A percentile compares a stretch with the other conserved stretches of the same genome.
Evolutionary conservation across 2,113 vertebrate genomes (phyloP).

Genomic region (Daubentonia madagascariensis): DNA sequence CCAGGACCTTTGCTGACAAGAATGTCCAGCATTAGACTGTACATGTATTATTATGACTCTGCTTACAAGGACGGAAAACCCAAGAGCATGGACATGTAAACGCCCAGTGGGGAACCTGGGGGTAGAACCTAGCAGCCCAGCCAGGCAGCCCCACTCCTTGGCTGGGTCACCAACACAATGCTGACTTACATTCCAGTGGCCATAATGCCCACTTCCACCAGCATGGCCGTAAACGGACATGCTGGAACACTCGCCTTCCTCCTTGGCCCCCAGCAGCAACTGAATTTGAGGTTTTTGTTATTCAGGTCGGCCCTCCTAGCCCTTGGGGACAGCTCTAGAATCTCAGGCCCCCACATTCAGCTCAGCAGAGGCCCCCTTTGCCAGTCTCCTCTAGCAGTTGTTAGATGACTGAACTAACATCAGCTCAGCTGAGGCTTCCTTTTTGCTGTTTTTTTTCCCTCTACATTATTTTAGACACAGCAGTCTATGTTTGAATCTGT

Average conservation of each 20-base stretch:
- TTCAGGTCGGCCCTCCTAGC: background rate
- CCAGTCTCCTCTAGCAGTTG: background rate
- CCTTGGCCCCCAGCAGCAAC: background rate
- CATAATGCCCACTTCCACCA: background rate
- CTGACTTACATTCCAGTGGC: background rate
- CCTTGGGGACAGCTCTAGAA: background rate
- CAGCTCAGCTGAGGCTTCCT: background rate
- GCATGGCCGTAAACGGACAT: background rate
- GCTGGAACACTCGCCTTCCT: background rate
- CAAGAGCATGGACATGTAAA: background rate
- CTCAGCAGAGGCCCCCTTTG: background rate
- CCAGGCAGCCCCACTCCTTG: background rate
- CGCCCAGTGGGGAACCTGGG: background rate
- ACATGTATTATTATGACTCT: background rate
- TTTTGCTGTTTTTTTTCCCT: background rate
- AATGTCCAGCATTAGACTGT: background rate
- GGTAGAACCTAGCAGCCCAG: background rate
- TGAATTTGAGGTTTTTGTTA: background rate
- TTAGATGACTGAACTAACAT: background rate
- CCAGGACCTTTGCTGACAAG: background rate
- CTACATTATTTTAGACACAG: conserved; percentile 57
- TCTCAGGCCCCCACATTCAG: background rate
- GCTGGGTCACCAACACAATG: background rate
- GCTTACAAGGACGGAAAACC: background rate
- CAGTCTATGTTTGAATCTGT: conserved; percentile 58